Conservation (phyloP, 2,888 invertebrate species). For the Notodonta dromedarius region DNA sequence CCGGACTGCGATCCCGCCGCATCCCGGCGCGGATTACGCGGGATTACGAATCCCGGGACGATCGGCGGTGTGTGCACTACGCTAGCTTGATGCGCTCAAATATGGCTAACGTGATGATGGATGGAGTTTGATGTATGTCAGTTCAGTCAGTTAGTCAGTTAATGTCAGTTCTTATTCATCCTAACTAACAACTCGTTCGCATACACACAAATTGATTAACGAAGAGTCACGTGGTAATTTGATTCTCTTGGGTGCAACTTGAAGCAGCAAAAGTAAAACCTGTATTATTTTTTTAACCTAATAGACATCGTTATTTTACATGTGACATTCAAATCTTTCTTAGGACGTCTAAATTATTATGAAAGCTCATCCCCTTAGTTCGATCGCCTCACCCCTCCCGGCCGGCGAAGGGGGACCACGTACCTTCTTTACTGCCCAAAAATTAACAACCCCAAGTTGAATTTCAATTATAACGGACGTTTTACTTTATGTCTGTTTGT, state of each 20-base stretch:
- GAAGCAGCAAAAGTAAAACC: too few species aligned
- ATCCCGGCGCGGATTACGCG: conserved; percentile 3
- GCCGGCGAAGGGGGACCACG: not conserved
- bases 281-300: too few species aligned
- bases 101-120: not conserved
- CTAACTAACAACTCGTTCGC: too few species aligned
- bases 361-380: not conserved
- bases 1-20: not conserved
- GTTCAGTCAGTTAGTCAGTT: too few species aligned
- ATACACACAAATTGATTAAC: too few species aligned
- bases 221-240: too few species aligned
- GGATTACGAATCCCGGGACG: conserved; percentile 1
- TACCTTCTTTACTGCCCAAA: conserved; percentile 27
- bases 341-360: not conserved
- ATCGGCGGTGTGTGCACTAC: not conserved
- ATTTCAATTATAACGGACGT: conserved; percentile 40
- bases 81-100: not conserved
- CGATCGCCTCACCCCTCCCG: not conserved
- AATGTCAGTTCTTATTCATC: too few species aligned
- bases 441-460: conserved; percentile 33
- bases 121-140: too few species aligned
- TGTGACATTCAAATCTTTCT: too few species aligned
- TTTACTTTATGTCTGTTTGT: conserved; percentile 35
- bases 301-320: too few species aligned
- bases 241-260: too few species aligned